These are phyloP conservation scores for Drosophila watanabei DNA, from an alignment of 1,140 invertebrate genomes.

Conservation along the genomic window DNA sequence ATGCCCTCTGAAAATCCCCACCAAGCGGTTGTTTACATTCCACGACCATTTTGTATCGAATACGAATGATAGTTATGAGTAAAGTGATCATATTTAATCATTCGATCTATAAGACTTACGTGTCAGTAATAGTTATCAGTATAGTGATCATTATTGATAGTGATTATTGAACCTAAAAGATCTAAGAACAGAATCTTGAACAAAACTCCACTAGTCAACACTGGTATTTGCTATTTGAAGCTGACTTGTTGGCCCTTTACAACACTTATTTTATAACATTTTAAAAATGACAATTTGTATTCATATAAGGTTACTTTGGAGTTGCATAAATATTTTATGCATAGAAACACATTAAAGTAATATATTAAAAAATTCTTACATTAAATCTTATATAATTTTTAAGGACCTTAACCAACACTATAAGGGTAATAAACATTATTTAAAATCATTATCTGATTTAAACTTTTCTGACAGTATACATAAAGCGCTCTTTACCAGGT, in stretches of 20 bases:
- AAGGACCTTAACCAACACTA: not conserved
- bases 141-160: too few species aligned
- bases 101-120: not conserved
- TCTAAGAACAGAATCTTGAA: not conserved
- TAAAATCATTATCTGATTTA: not conserved
- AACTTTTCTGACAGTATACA: not conserved
- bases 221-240: not conserved
- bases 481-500: accelerated
- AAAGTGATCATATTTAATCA: not conserved
- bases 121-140: too few species aligned
- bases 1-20: conserved; percentile 15
- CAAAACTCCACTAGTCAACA: not conserved
- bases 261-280: not conserved
- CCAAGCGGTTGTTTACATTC: not conserved
- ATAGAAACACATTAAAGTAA: not conserved
- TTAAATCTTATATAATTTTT: not conserved
- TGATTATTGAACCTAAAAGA: too few species aligned
- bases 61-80: not conserved
- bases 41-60: not conserved
- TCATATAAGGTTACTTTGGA: too few species aligned
- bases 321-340: too few species aligned
- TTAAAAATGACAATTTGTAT: not conserved
- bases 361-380: not conserved
- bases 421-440: not conserved
- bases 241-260: not conserved